Base-by-base conservation (phyloP, 1,140 invertebrate genomes). In the Eurytemora carolleeae region DNA sequence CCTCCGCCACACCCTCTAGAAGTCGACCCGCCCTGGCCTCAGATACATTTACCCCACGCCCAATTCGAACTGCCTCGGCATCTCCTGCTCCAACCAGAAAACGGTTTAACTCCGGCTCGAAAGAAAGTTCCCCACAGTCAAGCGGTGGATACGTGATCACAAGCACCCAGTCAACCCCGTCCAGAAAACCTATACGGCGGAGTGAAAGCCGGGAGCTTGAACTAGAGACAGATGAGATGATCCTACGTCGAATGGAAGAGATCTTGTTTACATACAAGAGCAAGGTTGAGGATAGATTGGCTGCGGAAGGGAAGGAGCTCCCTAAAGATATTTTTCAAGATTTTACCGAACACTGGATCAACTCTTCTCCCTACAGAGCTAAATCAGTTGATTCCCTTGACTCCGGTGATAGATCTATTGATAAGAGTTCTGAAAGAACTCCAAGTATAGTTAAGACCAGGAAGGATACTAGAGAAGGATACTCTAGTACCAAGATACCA, bases 171-270 rank as follows among this genome's bases (percentile, higher is more conserved):
- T 61, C 59, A 26, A 57, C 59, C 12, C 59, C 59, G 2, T 20
- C n/a, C 20, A 24, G 24, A 16, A 61, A 55, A 24, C 59, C 26
- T 15, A 58, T 26, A n/a, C 16, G 1, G 22, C 17, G n/a, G 26
- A 19, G 16, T 18, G 17, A 53, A 24, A 17, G 3, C 15, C 59
- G 53, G 18, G 19, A 3, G 7, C 18, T 21, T 2, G 59, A 61
- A 19, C n/a, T n/a, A 15, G 44, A 61, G 59, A 53, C 24, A 19
- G 63, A 63, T 23, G 63, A 19, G 1, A 24, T 55, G 23, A 63
- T 63, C 57, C 63, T 63, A 17, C 44, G 63, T n/a, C 57, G 55
- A 18, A 63, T 63, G 59, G 63, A 63, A 26, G 63, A 63, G 59
- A 60, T 63, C 57, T 59, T 63, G 16, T 24, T 60, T 12, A 60